These are phyloP conservation scores for Morone chrysops DNA, from an alignment of 2,113 vertebrate species.

Conservation along the genomic window DNA sequence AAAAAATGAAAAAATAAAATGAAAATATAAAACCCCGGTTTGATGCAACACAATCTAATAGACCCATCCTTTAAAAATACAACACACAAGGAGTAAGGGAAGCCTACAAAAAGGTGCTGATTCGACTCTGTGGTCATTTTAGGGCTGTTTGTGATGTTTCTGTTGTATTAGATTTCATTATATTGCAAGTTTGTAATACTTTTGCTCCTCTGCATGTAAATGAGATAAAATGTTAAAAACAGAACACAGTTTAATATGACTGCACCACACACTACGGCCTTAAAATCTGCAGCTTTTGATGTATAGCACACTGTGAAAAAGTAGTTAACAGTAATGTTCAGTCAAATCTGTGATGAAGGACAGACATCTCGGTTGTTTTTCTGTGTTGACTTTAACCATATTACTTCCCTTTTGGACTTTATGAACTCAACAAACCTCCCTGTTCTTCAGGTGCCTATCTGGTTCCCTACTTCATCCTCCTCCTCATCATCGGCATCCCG, in stretches of 20 bases:
- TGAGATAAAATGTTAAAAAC: too few relatives aligned
- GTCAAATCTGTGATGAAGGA: neutral
- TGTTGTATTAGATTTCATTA: too few relatives aligned
- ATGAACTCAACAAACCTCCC: neutral
- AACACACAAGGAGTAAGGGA: neutral
- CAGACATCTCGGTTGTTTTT: neutral
- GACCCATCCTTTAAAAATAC: neutral
- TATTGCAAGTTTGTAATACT: too few relatives aligned
- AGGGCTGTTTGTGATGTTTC: too few relatives aligned
- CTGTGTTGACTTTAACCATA: neutral
- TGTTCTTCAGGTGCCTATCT: conserved; percentile 91
- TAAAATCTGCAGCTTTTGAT: too few relatives aligned
- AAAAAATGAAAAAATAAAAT: neutral
- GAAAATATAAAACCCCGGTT: neutral
- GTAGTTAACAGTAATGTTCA: neutral
- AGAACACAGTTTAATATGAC: neutral
- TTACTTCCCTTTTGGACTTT: neutral
- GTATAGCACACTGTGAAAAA: neutral
- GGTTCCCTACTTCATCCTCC: conserved; percentile 93
- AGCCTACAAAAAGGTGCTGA: neutral
- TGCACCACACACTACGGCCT: too few relatives aligned
- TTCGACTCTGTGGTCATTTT: neutral
- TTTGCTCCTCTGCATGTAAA: too few relatives aligned
- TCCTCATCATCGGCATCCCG: conserved; percentile 93
- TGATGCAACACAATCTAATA: neutral